These are phyloP conservation scores for Cichlasoma orientale DNA, from an alignment of 2,797 vertebrate species.

Conservation along the genomic window DNA sequence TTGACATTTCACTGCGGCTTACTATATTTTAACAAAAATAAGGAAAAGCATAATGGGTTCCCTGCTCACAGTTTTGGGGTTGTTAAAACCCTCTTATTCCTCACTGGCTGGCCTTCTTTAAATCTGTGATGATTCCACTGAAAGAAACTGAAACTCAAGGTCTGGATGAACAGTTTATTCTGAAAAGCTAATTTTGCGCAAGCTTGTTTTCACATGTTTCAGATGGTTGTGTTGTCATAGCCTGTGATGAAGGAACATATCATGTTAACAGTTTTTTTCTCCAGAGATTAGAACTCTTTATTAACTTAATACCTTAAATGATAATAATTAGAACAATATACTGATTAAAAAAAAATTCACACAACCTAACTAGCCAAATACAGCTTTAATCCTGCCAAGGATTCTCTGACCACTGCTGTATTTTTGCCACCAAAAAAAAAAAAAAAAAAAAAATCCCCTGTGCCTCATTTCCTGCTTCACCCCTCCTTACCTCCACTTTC, in stretches of 20 bases:
- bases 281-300: neutral
- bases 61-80: neutral
- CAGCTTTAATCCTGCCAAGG: neutral
- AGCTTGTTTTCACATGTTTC: neutral
- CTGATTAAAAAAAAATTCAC: neutral
- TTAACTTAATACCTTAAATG: neutral
- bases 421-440: neutral
- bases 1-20: neutral
- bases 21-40: neutral
- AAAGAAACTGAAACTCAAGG: neutral
- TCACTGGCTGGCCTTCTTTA: neutral
- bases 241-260: neutral
- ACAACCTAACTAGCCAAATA: neutral
- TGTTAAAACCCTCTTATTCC: neutral
- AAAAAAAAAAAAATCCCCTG: conserved; percentile 17
- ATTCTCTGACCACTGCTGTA: neutral
- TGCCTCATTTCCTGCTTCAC: conserved; percentile 65
- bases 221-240: neutral
- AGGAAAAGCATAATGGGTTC: neutral
- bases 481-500: conserved; percentile 26
- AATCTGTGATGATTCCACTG: neutral
- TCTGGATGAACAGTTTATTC: neutral
- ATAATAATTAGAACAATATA: neutral
- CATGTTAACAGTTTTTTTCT: neutral
- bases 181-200: neutral